phyloP scores from a whole-genome alignment of 2,113 vertebrate species.

The Neotoma lepida region DNA sequence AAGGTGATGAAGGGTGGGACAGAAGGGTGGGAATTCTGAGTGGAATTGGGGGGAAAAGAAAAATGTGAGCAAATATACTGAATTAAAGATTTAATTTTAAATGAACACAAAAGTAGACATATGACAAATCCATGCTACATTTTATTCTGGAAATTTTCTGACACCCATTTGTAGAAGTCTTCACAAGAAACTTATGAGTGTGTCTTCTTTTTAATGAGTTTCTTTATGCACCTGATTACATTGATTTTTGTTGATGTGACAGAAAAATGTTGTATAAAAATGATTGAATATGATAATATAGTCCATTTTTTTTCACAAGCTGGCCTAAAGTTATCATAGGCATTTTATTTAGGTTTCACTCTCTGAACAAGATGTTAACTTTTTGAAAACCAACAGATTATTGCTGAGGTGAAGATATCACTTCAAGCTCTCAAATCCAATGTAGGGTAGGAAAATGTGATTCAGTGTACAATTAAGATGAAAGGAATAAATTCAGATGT shows the following conservation, averaged over 20 bases:
- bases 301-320: not conserved
- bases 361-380: not conserved
- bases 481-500: not conserved
- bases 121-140: not conserved
- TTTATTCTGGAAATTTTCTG: not conserved
- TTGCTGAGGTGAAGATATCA: not conserved
- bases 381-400: not conserved
- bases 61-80: no score
- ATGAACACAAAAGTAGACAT: not conserved
- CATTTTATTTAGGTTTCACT: not conserved
- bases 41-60: no score
- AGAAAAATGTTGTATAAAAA: not conserved
- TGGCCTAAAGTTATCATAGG: no score
- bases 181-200: not conserved
- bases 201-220: no score
- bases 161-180: not conserved
- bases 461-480: not conserved
- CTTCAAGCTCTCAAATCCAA: not conserved
- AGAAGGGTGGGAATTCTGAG: no score
- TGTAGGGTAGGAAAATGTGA: not conserved
- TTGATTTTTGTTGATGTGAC: not conserved
- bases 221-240: no score
- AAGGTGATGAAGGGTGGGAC: conserved; percentile 1
- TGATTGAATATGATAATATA: not conserved
- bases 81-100: no score